Conservation (phyloP, 1,140 invertebrate genomes). For the Trachymyrmex septentrionalis region DNA sequence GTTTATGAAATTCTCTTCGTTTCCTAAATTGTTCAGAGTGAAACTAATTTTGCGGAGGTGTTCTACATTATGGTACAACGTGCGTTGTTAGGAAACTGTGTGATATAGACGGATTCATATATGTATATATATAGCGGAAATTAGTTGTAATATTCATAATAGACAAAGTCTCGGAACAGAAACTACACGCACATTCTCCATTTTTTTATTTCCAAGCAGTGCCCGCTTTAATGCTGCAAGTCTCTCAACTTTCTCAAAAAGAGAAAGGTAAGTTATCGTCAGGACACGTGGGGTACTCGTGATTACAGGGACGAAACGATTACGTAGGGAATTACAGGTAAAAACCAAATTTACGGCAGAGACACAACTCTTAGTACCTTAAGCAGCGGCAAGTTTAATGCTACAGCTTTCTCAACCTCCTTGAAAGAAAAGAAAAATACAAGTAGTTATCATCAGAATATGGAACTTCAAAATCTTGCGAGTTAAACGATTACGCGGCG, state of each 20-base stretch:
- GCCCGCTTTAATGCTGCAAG: conserved; percentile 12
- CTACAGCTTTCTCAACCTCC: conserved; percentile 63
- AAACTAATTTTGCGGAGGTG: not conserved
- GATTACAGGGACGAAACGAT: conserved; percentile 46
- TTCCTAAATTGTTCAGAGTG: not conserved
- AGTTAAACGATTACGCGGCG: not conserved
- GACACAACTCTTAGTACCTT: conserved; percentile 55
- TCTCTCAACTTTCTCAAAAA: conserved; percentile 19
- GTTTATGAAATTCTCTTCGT: not conserved
- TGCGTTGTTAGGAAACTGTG: conserved; percentile 26
- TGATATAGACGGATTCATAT: not conserved
- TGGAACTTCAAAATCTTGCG: conserved; percentile 17
- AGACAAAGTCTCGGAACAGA: not conserved
- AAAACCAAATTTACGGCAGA: conserved; percentile 56
- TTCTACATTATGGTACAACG: conserved; percentile 24
- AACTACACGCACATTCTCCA: conserved; percentile 32
- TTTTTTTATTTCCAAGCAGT: conserved; percentile 4
- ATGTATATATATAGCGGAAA: not conserved
- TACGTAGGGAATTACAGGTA: conserved; percentile 5
- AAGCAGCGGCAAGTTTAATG: conserved; percentile 62
- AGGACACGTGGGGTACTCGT: conserved; percentile 26
- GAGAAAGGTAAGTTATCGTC: conserved; percentile 16
- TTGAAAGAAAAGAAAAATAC: conserved; percentile 47
- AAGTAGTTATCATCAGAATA: conserved; percentile 45
- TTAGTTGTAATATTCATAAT: conserved; percentile 28